phyloP scores from a whole-genome alignment of 2,797 vertebrate genomes.

The Phrynocephalus guinanensis region DNA sequence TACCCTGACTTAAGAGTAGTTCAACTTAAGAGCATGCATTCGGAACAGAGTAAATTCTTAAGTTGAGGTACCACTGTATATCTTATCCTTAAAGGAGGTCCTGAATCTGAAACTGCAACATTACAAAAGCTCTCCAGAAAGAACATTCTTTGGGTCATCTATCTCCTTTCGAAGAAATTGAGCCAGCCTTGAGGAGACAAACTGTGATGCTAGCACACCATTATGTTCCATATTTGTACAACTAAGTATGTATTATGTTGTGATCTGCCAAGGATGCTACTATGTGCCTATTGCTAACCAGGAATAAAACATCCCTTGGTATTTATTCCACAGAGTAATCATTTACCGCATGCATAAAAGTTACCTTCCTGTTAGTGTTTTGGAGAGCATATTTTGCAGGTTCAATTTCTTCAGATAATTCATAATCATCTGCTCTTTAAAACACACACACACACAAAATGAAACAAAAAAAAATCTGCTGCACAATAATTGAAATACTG shows the following conservation, averaged over 20 bases:
- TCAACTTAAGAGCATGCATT: too few species aligned
- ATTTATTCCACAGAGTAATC: neutral
- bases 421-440: too few species aligned
- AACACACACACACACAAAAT: too few species aligned
- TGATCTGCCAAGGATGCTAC: neutral
- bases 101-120: neutral
- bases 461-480: too few species aligned
- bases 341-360: neutral
- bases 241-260: slow-evolving; percentile 4
- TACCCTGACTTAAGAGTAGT: too few species aligned
- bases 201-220: neutral
- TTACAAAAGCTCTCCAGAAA: neutral
- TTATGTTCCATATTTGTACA: neutral
- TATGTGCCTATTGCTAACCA: neutral
- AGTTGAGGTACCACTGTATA: too few species aligned
- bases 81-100: neutral
- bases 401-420: neutral
- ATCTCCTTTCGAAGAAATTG: neutral
- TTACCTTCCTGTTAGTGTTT: neutral
- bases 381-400: neutral
- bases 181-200: neutral
- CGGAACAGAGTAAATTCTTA: too few species aligned
- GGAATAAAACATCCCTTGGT: neutral
- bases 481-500: neutral
- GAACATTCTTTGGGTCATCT: neutral